Base-by-base conservation (phyloP, 1,140 invertebrate species). In the Pseudomyrmex gracilis region DNA sequence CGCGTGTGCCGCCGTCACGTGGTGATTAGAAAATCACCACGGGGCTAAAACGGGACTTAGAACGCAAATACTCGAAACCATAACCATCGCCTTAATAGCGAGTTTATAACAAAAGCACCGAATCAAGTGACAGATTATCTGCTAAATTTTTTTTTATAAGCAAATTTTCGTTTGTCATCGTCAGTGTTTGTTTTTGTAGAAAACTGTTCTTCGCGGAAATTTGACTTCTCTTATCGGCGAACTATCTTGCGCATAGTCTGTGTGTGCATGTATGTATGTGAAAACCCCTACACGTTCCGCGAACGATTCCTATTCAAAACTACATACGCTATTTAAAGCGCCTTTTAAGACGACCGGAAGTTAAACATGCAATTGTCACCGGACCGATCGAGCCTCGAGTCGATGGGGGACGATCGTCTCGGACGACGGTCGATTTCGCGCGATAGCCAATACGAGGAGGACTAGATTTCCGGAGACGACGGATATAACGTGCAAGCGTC, bases 401-500 rank as follows among this genome's bases (percentile, higher is more conserved):
- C 49, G 24, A 24, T 3, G 34, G 34, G 51, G 43, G 55, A 47
- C 43, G 60, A 71, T 78, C 51, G 20, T 71, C 76, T 71, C 43
- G 45, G 53, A 58, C 64, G 64, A 80, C 57, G 53, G 76, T n/a
- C 64, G 66, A 80, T 71, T 80, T 70, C 22, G 55, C 45, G n/a
- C 55, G 53, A 71, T 80, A 58, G 76, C 53, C 76, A 80, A 60
- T 80, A 71, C 51, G 22, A 20, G 64, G 15, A 45, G 55, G 53
- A 80, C 76, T 80, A 80, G 76, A 80, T 80, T 80, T 80, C 76
- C 76, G 66, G 66, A 58, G 76, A 24, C 76, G 76, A 80, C 76
- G 43, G 66, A 80, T 80, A 80, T 80, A 80, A 80, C 76, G 53
- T 71, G 66, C 76, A 71, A 58, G 53, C 55, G 24, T 66, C 55